Evolutionary conservation across 2,113 vertebrate genomes (phyloP).

Genomic region (Gambusia holbrooki): DNA sequence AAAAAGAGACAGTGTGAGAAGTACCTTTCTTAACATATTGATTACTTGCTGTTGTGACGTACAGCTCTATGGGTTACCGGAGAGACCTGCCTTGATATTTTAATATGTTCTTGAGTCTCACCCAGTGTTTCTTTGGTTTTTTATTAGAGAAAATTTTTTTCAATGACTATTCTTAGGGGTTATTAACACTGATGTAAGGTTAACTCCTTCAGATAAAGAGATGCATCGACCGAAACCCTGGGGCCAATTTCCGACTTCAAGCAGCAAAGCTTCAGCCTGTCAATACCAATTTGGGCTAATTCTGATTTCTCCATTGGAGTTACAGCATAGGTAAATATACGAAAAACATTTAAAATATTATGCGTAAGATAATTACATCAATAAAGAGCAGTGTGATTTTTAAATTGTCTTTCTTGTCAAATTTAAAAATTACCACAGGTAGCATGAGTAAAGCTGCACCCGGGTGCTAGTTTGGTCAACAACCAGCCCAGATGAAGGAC

Average conservation of each 20-base stretch:
- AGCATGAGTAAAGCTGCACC: too few species aligned
- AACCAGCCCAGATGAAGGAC: too few species aligned
- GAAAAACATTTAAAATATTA: neutral
- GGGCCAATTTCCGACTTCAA: too few species aligned
- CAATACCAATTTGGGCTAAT: neutral
- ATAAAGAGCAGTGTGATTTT: too few species aligned
- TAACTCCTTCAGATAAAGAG: conserved; percentile 39
- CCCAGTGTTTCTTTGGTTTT: neutral
- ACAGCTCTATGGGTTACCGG: conserved; percentile 14
- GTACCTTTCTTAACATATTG: neutral
- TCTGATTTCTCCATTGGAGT: neutral
- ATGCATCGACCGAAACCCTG: too few species aligned
- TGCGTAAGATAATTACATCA: too few species aligned
- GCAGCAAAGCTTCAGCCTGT: neutral
- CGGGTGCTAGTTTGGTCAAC: too few species aligned
- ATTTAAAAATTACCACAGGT: too few species aligned
- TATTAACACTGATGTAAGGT: conserved; percentile 49
- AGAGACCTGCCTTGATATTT: neutral
- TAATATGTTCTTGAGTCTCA: neutral
- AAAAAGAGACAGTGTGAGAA: conserved; percentile 16
- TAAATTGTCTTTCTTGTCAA: too few species aligned
- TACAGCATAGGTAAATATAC: neutral
- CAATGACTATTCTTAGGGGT: conserved; percentile 54
- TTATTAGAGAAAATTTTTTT: conserved; percentile 24
- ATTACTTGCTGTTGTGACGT: conserved; percentile 1